Percentiles rank a stretch among this genome's conserved stretches.
Evolutionary conservation across 2,797 vertebrate species (phyloP).

Genomic region (Ctenosaura bakeri): DNA sequence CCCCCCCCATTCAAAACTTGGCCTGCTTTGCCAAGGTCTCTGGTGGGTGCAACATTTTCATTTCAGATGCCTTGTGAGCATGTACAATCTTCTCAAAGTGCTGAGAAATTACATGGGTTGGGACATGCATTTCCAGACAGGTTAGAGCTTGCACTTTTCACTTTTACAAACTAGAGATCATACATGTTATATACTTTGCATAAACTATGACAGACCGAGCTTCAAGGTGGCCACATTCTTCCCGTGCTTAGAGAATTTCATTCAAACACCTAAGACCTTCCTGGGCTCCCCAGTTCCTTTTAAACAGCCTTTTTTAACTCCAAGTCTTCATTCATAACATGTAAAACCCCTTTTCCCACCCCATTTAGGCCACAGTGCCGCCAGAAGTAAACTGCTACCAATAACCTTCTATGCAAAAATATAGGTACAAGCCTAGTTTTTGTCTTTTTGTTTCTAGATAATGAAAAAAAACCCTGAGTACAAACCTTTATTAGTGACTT

Average conservation of each 20-base stretch:
- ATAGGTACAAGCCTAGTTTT: not conserved
- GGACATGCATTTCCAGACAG: not conserved
- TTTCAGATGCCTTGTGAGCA: not conserved
- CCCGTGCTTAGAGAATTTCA: no score
- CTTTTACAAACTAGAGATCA: not conserved
- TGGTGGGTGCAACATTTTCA: not conserved
- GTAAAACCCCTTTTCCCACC: accelerated
- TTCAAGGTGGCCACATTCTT: not conserved
- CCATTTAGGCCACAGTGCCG: not conserved
- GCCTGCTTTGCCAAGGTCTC: not conserved
- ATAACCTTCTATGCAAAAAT: not conserved
- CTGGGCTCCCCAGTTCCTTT: not conserved
- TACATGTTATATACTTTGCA: not conserved
- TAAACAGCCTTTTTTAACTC: not conserved
- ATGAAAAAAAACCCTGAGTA: not conserved
- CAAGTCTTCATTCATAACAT: not conserved
- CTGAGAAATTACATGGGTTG: not conserved
- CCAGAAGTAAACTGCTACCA: conserved; percentile 8
- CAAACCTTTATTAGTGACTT: conserved; percentile 97
- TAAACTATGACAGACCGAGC: not conserved
- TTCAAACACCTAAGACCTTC: not conserved
- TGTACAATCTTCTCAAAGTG: not conserved
- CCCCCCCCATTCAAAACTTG: no score
- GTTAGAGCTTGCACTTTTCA: not conserved
- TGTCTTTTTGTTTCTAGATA: no score